Conservation (phyloP, 1,140 invertebrate genomes). For the Streblospio benedicti region DNA sequence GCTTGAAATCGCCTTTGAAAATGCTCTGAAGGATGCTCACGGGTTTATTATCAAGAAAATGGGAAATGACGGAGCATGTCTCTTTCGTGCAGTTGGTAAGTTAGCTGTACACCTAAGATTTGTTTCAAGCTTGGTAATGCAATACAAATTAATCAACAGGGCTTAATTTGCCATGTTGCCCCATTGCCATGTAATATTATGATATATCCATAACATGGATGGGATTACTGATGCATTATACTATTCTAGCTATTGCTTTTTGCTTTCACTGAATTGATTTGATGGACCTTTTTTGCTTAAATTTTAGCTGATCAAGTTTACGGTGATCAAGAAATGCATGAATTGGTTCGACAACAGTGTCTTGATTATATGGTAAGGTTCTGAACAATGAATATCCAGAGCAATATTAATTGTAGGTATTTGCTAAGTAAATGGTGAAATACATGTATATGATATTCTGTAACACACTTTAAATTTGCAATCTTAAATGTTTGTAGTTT, state of each 20-base stretch:
- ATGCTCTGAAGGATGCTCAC: conserved; percentile 45
- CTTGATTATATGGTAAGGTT: conserved; percentile 88
- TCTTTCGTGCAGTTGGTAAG: conserved; percentile 73
- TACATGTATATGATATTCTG: too few species aligned
- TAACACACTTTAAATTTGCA: too few species aligned
- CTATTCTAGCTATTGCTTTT: background rate
- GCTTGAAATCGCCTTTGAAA: conserved; percentile 48
- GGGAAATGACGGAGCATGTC: conserved; percentile 84
- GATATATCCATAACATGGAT: background rate
- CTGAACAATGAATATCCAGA: conserved; percentile 19
- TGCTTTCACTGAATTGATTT: background rate
- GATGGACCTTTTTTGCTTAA: conserved; percentile 10
- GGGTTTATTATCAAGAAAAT: conserved; percentile 80
- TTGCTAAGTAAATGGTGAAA: too few species aligned
- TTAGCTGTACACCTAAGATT: background rate
- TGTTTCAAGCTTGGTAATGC: background rate
- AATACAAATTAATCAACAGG: background rate
- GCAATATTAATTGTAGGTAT: too few species aligned
- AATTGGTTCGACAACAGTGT: conserved; percentile 71
- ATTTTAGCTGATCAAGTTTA: conserved; percentile 76
- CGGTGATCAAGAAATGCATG: conserved; percentile 88
- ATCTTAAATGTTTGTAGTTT: too few species aligned
- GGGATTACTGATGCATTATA: conserved; percentile 1
- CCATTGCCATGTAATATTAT: background rate
- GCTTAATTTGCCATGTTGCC: background rate